Evolutionary conservation across 2,113 vertebrate genomes (phyloP).

Genomic region (Sylvia atricapilla): DNA sequence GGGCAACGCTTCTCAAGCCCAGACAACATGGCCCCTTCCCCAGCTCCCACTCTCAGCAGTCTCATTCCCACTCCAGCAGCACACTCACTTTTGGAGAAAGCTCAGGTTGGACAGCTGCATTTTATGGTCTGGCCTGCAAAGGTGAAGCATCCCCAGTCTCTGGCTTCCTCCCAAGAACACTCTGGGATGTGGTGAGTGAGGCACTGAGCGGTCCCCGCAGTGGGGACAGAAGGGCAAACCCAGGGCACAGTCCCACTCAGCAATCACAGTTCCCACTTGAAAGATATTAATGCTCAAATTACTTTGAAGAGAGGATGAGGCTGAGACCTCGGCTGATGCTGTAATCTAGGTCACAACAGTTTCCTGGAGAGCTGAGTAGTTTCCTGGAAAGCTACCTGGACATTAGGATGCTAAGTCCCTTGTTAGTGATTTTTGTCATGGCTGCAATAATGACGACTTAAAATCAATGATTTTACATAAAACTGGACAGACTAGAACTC

Average conservation of each 20-base stretch:
- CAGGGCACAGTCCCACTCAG: neutral
- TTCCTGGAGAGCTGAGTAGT: neutral
- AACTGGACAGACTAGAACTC: neutral
- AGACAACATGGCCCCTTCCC: too few relatives aligned
- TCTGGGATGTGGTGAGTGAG: fast-evolving
- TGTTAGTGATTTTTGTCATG: neutral
- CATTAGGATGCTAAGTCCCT: neutral
- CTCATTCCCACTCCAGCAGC: neutral
- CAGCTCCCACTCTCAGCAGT: neutral
- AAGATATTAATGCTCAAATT: neutral
- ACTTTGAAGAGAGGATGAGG: neutral
- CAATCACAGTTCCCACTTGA: neutral
- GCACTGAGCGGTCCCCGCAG: fast-evolving
- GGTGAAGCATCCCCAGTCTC: neutral
- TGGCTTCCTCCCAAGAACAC: neutral
- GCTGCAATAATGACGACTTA: neutral
- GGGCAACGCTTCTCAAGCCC: neutral
- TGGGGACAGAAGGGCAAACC: neutral
- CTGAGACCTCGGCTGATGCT: neutral
- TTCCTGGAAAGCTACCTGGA: neutral
- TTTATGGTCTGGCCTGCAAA: neutral
- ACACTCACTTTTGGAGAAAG: neutral
- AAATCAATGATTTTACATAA: neutral
- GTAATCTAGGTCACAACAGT: neutral
- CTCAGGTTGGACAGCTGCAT: neutral